These are phyloP conservation scores for Rana temporaria DNA, from an alignment of 2,113 vertebrate species.

Conservation along the genomic window DNA sequence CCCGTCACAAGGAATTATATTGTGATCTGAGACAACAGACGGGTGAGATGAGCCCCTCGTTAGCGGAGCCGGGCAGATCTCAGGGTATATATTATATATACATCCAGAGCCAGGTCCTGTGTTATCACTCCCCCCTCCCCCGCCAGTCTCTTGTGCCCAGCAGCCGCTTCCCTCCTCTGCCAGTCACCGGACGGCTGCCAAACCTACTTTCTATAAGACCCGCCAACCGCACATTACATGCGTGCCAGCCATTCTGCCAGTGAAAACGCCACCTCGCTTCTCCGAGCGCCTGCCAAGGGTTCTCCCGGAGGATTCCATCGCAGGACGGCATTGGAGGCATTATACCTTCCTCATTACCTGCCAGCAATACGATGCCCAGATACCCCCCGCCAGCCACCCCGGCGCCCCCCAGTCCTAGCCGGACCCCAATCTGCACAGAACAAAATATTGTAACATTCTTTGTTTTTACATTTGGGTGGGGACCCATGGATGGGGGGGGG, in stretches of 20 bases:
- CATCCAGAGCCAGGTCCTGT: too few relatives aligned
- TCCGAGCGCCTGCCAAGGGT: background rate
- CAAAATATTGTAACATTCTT: too few relatives aligned
- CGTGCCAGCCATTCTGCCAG: background rate
- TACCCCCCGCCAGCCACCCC: too few relatives aligned
- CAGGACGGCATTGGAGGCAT: too few relatives aligned
- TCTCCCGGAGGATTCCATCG: background rate
- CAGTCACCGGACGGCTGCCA: background rate
- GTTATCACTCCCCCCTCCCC: background rate
- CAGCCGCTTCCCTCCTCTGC: background rate
- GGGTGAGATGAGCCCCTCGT: too few relatives aligned
- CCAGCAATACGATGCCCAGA: too few relatives aligned
- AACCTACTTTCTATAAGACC: background rate
- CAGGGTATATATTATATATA: conserved; percentile 2
- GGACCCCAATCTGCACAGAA: too few relatives aligned
- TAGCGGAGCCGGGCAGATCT: background rate
- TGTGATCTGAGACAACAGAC: conserved; percentile 15
- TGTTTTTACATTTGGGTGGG: too few relatives aligned
- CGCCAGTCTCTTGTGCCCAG: too few relatives aligned
- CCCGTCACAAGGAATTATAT: background rate
- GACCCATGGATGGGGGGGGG: too few relatives aligned
- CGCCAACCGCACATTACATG: background rate
- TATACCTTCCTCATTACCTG: background rate
- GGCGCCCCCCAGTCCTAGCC: too few relatives aligned
- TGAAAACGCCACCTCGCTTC: too few relatives aligned